Percentiles rank a stretch among this genome's conserved stretches.
Evolutionary conservation across 2,797 vertebrate genomes (phyloP).

Genomic region (Ceryle rudis): DNA sequence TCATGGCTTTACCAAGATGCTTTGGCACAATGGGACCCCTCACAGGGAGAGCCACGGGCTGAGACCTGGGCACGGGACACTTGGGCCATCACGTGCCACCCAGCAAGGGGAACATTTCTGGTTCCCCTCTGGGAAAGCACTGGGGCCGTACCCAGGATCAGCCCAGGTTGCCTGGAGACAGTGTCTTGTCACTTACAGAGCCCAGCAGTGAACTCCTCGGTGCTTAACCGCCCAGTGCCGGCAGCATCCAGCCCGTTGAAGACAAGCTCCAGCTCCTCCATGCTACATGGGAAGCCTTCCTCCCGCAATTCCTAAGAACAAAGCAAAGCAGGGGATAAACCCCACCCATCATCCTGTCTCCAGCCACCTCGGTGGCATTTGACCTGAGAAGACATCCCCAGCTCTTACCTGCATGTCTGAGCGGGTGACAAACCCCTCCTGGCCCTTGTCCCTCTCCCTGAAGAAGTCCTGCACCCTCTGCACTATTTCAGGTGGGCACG

Average conservation of each 20-base stretch:
- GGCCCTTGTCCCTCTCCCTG: slow-evolving; percentile 8
- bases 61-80: fast-evolving
- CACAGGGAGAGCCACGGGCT: not conserved
- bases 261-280: slow-evolving; percentile 72
- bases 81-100: not conserved
- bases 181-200: slow-evolving; percentile 65
- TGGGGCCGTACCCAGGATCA: fast-evolving
- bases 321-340: not conserved
- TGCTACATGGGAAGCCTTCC: slow-evolving; percentile 43
- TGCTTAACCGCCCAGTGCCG: slow-evolving; percentile 59
- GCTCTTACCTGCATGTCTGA: slow-evolving; percentile 75
- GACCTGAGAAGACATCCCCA: not conserved
- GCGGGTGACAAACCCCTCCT: slow-evolving; percentile 61
- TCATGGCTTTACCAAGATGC: fast-evolving
- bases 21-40: fast-evolving
- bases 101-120: not conserved
- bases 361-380: fast-evolving
- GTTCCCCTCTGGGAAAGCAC: not conserved
- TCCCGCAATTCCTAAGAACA: slow-evolving; percentile 65
- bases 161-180: not conserved
- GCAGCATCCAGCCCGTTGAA: slow-evolving; percentile 77
- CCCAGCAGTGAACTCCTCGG: slow-evolving; percentile 70
- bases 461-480: slow-evolving; percentile 65
- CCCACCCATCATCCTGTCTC: not conserved
- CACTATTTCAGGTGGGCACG: not conserved